A percentile compares a stretch with the other conserved stretches of the same genome.
Conservation (phyloP, 1,140 invertebrate genomes). For the Maniola jurtina region DNA sequence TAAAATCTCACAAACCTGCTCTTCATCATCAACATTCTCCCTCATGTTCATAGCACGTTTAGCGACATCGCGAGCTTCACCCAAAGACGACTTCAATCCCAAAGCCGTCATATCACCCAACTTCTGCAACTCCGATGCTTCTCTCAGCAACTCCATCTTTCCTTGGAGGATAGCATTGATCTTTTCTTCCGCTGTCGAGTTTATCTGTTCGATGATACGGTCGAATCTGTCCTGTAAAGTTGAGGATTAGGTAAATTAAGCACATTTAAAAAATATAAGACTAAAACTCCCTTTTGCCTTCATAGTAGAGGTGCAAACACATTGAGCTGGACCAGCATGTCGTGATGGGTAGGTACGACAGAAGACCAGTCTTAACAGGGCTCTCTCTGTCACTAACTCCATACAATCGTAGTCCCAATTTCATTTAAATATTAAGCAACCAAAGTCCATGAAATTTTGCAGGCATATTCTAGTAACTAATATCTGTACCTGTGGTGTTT, state of each 20-base stretch:
- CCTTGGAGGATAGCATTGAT: slow-evolving; percentile 67
- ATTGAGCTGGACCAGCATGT: no score
- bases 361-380: no score
- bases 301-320: no score
- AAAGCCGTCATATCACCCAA: slow-evolving; percentile 56
- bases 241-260: background rate
- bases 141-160: slow-evolving; percentile 54
- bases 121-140: slow-evolving; percentile 59
- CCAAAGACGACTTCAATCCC: slow-evolving; percentile 57
- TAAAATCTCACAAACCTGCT: slow-evolving; percentile 51
- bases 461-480: no score
- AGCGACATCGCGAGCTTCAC: slow-evolving; percentile 58
- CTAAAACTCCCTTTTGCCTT: no score
- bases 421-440: no score
- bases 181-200: slow-evolving; percentile 68
- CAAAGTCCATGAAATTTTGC: no score
- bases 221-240: slow-evolving; percentile 67
- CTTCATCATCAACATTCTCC: slow-evolving; percentile 40
- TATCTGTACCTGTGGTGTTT: no score
- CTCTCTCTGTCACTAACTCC: no score
- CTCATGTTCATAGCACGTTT: slow-evolving; percentile 51
- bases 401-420: no score
- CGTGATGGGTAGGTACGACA: no score
- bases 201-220: slow-evolving; percentile 73
- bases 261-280: no score